Evolutionary conservation across 2,797 vertebrate species (phyloP).

Genomic region (Lagocephalus sceleratus): DNA sequence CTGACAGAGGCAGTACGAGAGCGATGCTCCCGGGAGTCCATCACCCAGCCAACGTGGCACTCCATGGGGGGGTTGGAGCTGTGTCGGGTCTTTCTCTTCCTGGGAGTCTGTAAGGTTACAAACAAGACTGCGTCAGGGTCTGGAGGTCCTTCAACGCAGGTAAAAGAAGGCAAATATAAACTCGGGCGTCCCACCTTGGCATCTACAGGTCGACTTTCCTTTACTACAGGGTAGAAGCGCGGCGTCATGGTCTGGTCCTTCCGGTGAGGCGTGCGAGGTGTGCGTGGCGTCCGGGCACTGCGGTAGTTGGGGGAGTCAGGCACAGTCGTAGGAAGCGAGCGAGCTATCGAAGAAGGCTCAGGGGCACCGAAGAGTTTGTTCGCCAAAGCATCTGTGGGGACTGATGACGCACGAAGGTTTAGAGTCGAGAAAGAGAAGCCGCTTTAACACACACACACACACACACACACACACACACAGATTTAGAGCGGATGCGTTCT

Average conservation of each 20-base stretch:
- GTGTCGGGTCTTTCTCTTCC: constrained; percentile 97
- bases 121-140: not conserved
- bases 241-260: constrained; percentile 92
- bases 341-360: constrained; percentile 88
- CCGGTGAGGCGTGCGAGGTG: constrained; percentile 91
- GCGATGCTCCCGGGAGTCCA: constrained; percentile 97
- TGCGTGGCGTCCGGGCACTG: constrained; percentile 90
- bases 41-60: constrained; percentile 98
- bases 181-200: constrained; percentile 80
- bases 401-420: constrained; percentile 50
- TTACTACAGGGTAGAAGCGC: constrained; percentile 97
- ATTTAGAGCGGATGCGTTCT: not conserved
- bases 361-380: constrained; percentile 96
- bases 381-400: constrained; percentile 94
- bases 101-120: constrained; percentile 80
- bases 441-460: too few species aligned
- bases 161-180: too few species aligned
- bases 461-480: too few species aligned
- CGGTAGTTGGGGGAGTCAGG: constrained; percentile 96
- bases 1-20: constrained; percentile 95
- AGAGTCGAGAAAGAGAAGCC: too few species aligned
- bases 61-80: constrained; percentile 98
- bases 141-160: too few species aligned
- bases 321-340: constrained; percentile 94
- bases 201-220: constrained; percentile 92